A percentile compares a stretch with the other conserved stretches of the same genome.
These are phyloP conservation scores for Planococcus citri DNA, from an alignment of 1,140 invertebrate species.

Conservation along the genomic window DNA sequence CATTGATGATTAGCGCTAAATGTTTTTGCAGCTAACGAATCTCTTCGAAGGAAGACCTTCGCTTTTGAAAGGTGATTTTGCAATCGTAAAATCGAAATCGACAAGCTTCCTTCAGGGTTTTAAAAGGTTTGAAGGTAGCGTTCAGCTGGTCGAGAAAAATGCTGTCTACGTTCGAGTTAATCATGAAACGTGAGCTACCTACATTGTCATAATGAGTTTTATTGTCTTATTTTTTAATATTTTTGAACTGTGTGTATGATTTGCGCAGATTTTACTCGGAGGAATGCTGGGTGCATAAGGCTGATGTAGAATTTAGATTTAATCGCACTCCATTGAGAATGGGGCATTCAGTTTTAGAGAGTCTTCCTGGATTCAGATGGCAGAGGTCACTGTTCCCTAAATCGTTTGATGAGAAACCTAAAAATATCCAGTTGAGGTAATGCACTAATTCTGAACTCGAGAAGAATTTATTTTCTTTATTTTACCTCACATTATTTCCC, in stretches of 20 bases:
- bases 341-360: not conserved
- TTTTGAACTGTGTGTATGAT: not conserved
- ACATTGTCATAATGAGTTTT: no score
- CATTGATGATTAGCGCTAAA: no score
- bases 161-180: not conserved
- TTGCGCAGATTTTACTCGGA: not conserved
- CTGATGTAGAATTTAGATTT: not conserved
- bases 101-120: not conserved
- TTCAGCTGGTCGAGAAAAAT: not conserved
- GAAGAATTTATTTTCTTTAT: not conserved
- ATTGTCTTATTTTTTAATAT: no score
- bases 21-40: not conserved
- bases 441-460: no score
- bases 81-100: not conserved
- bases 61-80: not conserved
- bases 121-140: not conserved
- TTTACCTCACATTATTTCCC: not conserved
- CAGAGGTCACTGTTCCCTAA: not conserved
- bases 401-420: not conserved
- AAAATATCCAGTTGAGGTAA: not conserved
- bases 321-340: not conserved
- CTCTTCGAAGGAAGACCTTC: constrained; percentile 11
- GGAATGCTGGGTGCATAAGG: not conserved
- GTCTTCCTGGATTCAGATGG: not conserved
- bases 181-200: not conserved